Base-by-base conservation (phyloP, 2,888 invertebrate species). In the Brenthis daphne region DNA sequence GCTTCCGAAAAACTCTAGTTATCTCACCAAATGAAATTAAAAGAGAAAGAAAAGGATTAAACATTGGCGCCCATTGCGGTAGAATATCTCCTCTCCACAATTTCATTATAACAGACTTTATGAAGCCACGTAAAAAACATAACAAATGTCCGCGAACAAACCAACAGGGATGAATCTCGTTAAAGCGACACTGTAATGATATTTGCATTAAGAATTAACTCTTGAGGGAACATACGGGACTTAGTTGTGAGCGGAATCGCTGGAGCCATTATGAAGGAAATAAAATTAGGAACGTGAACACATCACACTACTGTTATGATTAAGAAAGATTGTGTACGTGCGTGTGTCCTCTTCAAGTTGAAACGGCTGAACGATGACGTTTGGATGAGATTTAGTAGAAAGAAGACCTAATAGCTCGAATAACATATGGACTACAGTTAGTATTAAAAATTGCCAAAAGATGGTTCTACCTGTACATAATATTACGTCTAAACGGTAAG, bases 141-240 rank as follows among this genome's bases (percentile, higher is more conserved):
- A 69, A 70, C 69, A 72, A 74, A 73, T 70, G 73, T 71, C 70
- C 68, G 57, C 72, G 78, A 78, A 80, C 84, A 83, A 83, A 80
- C 82, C 84, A 76, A 79, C 79, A 48, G 84, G 83, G 84, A 86
- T 79, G 80, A 82, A 86, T 82, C 85, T 85, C 83, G 84, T 87
- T 87, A 85, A 80, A 77, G 79, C 82, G 80, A 80, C 83, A 79
- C 81, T 77, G 80, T 85, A 82, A 88, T 87, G 82, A 87, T 86
- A 87, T 88, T 86, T 86, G 79, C 84, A 87, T 89, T 83, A 88
- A 86, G 86, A 85, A 86, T 86, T 86, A 77, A 86, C 77, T 70
- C 64, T 68, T 68, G 53, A 68, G 72, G 33, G 79, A 77, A 84
- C 76, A 82, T 73, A 83, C 77, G 75, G 57, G 0, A 4, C 3